Evolutionary conservation across 2,888 invertebrate species (phyloP).

Genomic region (Drosophila merina): DNA sequence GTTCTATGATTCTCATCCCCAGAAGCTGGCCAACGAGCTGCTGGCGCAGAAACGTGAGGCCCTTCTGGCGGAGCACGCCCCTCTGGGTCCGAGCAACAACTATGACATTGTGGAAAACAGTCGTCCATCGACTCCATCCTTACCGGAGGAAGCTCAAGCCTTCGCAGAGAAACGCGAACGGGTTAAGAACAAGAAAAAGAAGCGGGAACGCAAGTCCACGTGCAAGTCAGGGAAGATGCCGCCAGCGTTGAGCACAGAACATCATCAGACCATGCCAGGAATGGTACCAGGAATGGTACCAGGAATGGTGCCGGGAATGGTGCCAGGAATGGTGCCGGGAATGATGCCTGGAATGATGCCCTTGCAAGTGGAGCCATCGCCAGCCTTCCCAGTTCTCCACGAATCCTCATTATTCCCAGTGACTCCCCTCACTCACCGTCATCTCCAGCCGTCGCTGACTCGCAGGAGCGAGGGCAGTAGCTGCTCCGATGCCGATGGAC

Average conservation of each 20-base stretch:
- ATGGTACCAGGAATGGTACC: conserved; percentile 11
- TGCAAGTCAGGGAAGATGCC: conserved; percentile 61
- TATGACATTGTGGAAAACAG: conserved; percentile 87
- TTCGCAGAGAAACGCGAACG: conserved; percentile 70
- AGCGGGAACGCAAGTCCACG: conserved; percentile 86
- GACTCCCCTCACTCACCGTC: conserved; percentile 66
- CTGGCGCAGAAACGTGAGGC: conserved; percentile 91
- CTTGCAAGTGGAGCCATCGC: conserved; percentile 26
- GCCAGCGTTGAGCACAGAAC: neutral
- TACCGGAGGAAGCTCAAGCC: conserved; percentile 83
- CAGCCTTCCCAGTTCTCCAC: conserved; percentile 17
- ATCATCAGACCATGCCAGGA: neutral
- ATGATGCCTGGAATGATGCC: conserved; percentile 20
- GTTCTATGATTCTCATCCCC: conserved; percentile 93
- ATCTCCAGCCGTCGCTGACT: conserved; percentile 45
- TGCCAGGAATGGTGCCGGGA: conserved; percentile 6
- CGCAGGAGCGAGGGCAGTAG: conserved; percentile 83
- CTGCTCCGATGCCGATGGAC: conserved; percentile 86
- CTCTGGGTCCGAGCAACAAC: conserved; percentile 84
- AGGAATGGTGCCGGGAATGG: conserved; percentile 14
- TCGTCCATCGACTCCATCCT: conserved; percentile 87
- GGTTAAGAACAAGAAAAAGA: conserved; percentile 87
- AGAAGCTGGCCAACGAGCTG: conserved; percentile 89
- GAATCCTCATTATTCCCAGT: conserved; percentile 52
- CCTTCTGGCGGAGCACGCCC: conserved; percentile 86